These are phyloP conservation scores for Euwallacea fornicatus DNA, from an alignment of 1,140 invertebrate species.

Conservation along the genomic window DNA sequence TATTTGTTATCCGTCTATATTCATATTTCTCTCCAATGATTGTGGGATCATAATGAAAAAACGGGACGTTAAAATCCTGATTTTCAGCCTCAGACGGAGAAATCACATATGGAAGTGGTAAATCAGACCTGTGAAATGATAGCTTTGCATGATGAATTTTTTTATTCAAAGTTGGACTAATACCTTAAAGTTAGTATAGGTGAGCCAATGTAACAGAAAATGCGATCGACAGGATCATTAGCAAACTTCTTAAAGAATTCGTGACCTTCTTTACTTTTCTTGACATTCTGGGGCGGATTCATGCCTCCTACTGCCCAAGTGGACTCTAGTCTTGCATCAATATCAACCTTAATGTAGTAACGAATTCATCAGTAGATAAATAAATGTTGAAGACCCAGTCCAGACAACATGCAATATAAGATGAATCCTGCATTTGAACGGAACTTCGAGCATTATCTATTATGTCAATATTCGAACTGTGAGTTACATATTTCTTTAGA, in stretches of 20 bases:
- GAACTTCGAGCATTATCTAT: no score
- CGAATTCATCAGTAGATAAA: constrained; percentile 7
- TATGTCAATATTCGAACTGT: no score
- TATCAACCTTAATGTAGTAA: constrained; percentile 60
- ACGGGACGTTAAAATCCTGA: constrained; percentile 58
- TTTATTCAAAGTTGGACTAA: not conserved
- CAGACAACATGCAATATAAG: no score
- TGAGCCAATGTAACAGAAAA: constrained; percentile 66
- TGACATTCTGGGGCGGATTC: constrained; percentile 56
- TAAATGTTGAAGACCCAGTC: no score
- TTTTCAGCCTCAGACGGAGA: constrained; percentile 60
- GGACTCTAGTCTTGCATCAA: constrained; percentile 73
- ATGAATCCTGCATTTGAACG: no score
- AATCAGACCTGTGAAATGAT: constrained; percentile 39
- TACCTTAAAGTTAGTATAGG: constrained; percentile 69
- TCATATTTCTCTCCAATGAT: constrained; percentile 58
- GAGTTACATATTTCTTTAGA: constrained; percentile 32
- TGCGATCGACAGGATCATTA: constrained; percentile 62
- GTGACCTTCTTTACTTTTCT: constrained; percentile 44
- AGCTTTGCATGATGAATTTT: not conserved
- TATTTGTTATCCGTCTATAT: constrained; percentile 66
- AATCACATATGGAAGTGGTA: constrained; percentile 67
- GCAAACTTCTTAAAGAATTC: constrained; percentile 52
- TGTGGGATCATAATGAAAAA: constrained; percentile 61
- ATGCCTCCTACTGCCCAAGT: constrained; percentile 78